Conservation (phyloP, 2,888 invertebrate genomes). For the Spilarctia lutea region DNA sequence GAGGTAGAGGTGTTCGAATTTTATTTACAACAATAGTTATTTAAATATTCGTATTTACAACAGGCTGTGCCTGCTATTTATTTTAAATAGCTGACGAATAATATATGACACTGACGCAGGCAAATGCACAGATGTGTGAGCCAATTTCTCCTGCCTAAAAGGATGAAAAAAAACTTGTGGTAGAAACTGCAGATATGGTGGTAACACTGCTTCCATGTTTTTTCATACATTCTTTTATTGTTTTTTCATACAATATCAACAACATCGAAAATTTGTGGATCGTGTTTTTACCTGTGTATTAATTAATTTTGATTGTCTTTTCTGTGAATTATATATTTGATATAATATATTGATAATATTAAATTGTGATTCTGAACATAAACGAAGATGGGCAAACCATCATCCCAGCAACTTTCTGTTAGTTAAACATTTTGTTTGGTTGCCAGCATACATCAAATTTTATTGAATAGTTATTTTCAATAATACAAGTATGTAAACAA, state of each 20-base stretch:
- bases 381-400: constrained; percentile 66
- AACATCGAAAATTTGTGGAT: constrained; percentile 5
- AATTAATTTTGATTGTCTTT: neutral
- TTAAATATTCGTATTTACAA: too few species aligned
- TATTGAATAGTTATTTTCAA: constrained; percentile 34
- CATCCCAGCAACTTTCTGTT: constrained; percentile 61
- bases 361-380: constrained; percentile 10
- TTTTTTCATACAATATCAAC: neutral
- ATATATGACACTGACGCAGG: too few species aligned
- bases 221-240: neutral
- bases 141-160: too few species aligned
- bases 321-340: neutral
- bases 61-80: too few species aligned
- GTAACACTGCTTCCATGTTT: constrained; percentile 1
- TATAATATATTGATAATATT: neutral
- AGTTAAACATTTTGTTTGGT: constrained; percentile 55
- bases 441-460: constrained; percentile 24
- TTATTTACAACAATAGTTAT: too few species aligned
- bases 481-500: constrained; percentile 52
- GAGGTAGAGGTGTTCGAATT: too few species aligned
- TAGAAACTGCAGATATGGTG: neutral
- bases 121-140: too few species aligned
- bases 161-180: too few species aligned
- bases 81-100: too few species aligned
- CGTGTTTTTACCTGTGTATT: neutral